phyloP scores from a whole-genome alignment of 2,888 invertebrate genomes.

The Mythimna impura region DNA sequence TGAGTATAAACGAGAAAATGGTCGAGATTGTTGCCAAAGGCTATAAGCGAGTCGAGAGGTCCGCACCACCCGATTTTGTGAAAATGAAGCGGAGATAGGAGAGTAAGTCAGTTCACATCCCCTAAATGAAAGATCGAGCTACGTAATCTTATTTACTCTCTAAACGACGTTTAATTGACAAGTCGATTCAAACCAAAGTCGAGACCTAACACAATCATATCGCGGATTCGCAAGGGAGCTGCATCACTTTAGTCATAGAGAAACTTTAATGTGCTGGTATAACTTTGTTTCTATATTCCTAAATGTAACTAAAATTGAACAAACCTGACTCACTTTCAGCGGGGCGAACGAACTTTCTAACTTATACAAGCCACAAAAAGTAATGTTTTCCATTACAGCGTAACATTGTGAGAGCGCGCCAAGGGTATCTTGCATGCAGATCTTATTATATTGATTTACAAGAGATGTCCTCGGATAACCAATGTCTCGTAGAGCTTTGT shows the following conservation, averaged over 20 bases:
- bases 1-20: slow-evolving; percentile 66
- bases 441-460: slow-evolving; percentile 62
- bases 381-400: slow-evolving; percentile 35
- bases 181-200: slow-evolving; percentile 47
- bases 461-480: slow-evolving; percentile 43
- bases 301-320: slow-evolving; percentile 51
- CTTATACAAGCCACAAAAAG: slow-evolving; percentile 45
- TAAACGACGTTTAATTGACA: slow-evolving; percentile 57
- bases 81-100: slow-evolving; percentile 50
- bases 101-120: slow-evolving; percentile 41
- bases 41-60: slow-evolving; percentile 60
- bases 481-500: slow-evolving; percentile 46
- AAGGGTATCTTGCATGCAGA: slow-evolving; percentile 53
- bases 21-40: slow-evolving; percentile 65
- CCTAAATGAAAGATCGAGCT: slow-evolving; percentile 43
- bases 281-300: slow-evolving; percentile 46
- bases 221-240: slow-evolving; percentile 37
- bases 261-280: slow-evolving; percentile 45
- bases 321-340: slow-evolving; percentile 42
- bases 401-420: slow-evolving; percentile 41
- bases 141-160: slow-evolving; percentile 53
- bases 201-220: slow-evolving; percentile 29
- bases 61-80: slow-evolving; percentile 65
- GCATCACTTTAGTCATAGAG: slow-evolving; percentile 42
- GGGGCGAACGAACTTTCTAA: slow-evolving; percentile 46